phyloP scores from a whole-genome alignment of 2,888 invertebrate species.

The Zootermopsis nevadensis region DNA sequence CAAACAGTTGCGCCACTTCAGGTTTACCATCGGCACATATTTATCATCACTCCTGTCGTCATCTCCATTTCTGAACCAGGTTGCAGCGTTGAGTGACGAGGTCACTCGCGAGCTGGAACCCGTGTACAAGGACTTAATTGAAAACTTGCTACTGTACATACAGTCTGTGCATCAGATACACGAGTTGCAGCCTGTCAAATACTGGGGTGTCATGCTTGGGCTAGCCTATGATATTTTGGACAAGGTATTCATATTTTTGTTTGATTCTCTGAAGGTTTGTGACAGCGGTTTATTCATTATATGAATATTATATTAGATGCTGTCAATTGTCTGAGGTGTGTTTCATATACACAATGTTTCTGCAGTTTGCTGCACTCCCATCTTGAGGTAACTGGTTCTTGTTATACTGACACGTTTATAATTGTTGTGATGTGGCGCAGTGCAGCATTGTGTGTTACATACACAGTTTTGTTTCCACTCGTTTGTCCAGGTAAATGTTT shows the following conservation, averaged over 20 bases:
- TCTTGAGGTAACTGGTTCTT: neutral
- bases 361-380: no score
- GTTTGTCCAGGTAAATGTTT: slow-evolving; percentile 66
- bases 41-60: slow-evolving; percentile 77
- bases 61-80: slow-evolving; percentile 75
- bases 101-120: slow-evolving; percentile 68
- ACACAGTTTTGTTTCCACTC: neutral
- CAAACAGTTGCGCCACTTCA: slow-evolving; percentile 86
- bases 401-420: neutral
- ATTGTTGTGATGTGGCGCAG: neutral
- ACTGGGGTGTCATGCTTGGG: slow-evolving; percentile 85
- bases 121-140: slow-evolving; percentile 75
- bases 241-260: slow-evolving; percentile 66
- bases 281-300: no score
- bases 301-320: no score
- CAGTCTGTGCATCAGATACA: slow-evolving; percentile 73
- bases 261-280: no score
- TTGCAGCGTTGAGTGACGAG: slow-evolving; percentile 66
- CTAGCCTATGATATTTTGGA: slow-evolving; percentile 84
- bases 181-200: slow-evolving; percentile 72
- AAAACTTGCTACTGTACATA: slow-evolving; percentile 75
- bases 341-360: no score
- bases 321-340: no score
- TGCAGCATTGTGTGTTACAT: neutral
- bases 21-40: slow-evolving; percentile 82